Conservation (phyloP, 2,888 invertebrate species). For the Macroteleia sp. region DNA sequence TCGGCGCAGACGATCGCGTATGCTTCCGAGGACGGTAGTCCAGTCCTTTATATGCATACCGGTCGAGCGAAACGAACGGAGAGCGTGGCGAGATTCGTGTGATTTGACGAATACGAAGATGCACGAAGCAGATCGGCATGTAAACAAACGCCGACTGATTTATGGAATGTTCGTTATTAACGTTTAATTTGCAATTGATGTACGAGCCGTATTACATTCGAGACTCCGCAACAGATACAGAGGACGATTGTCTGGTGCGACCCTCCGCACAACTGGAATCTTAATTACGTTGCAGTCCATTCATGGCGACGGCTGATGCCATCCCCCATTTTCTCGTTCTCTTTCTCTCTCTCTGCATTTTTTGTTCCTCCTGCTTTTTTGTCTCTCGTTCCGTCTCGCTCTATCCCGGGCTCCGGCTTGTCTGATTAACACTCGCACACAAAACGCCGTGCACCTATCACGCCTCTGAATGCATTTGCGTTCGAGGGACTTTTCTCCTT, state of each 20-base stretch:
- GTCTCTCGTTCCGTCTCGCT: neutral
- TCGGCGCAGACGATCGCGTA: conserved; percentile 53
- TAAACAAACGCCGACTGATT: conserved; percentile 1
- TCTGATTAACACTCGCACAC: conserved; percentile 65
- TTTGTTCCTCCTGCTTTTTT: neutral
- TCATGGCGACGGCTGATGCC: conserved; percentile 66
- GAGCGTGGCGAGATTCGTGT: conserved; percentile 33
- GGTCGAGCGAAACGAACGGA: conserved; percentile 14
- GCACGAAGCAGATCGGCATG: conserved; percentile 13
- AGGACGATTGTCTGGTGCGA: conserved; percentile 32
- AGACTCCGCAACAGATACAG: conserved; percentile 7
- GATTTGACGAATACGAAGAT: conserved; percentile 25
- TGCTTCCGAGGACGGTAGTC: conserved; percentile 45
- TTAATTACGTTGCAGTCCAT: conserved; percentile 76
- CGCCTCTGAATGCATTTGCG: conserved; percentile 28
- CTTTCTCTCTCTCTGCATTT: neutral
- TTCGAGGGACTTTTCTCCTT: conserved; percentile 33
- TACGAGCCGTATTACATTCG: neutral
- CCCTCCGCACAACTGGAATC: conserved; percentile 69
- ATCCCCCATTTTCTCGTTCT: conserved; percentile 52
- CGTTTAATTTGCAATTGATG: conserved; percentile 6
- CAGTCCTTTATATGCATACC: conserved; percentile 58
- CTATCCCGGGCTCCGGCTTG: conserved; percentile 24
- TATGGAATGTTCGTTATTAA: neutral
- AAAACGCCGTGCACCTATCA: conserved; percentile 39